phyloP scores from a whole-genome alignment of 2,113 vertebrate species.

The Hemibagrus wyckioides region DNA sequence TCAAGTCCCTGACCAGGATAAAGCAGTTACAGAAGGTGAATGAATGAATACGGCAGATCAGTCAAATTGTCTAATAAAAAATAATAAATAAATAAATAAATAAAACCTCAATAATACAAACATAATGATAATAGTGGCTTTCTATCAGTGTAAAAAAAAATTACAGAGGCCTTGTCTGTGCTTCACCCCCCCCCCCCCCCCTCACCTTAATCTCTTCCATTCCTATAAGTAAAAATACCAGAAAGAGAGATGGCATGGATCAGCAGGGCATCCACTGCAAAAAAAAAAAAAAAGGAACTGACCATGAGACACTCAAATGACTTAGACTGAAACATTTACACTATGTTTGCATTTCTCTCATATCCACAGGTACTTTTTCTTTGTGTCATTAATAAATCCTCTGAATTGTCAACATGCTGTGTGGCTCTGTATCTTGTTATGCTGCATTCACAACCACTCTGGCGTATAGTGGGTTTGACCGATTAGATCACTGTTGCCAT shows the following conservation, averaged over 20 bases:
- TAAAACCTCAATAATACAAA: too few relatives aligned
- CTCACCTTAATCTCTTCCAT: background rate
- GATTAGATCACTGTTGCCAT: conserved; percentile 53
- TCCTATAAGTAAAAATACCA: background rate
- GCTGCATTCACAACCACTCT: conserved; percentile 22
- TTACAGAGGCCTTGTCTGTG: too few relatives aligned
- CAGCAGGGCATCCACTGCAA: background rate
- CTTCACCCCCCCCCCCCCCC: too few relatives aligned
- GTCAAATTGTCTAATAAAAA: background rate
- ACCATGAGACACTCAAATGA: background rate
- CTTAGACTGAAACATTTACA: background rate
- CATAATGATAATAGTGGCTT: background rate
- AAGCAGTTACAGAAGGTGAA: background rate
- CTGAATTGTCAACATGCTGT: background rate
- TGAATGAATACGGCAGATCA: background rate
- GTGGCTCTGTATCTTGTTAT: conserved; percentile 14
- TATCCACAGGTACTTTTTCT: background rate
- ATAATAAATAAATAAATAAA: too few relatives aligned
- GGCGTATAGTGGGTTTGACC: conserved; percentile 23
- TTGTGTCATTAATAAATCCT: background rate
- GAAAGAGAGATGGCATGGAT: background rate
- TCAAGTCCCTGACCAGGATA: background rate
- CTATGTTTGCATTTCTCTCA: background rate
- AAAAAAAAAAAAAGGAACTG: background rate
- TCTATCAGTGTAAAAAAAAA: background rate